phyloP scores from a whole-genome alignment of 2,888 invertebrate genomes.

The Carcina quercana region DNA sequence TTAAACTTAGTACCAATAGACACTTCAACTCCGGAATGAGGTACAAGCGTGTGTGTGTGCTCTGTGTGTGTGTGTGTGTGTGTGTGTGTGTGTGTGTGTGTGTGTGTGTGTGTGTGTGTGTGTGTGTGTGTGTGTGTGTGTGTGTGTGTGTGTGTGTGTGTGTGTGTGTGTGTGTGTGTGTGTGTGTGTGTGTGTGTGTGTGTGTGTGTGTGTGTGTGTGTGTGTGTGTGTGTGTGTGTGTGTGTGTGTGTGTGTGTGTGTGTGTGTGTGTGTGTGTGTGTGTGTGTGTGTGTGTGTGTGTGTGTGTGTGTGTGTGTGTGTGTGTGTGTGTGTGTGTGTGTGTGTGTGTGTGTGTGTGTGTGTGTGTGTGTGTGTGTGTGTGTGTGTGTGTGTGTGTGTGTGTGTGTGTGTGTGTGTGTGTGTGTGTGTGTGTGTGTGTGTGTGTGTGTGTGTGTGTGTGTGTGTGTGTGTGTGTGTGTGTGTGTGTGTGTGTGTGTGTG shows the following conservation, averaged over 20 bases:
- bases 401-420: not conserved
- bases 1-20: no score
- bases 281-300: not conserved
- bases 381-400: not conserved
- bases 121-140: not conserved
- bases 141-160: not conserved
- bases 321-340: not conserved
- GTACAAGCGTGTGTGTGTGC: no score
- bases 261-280: not conserved
- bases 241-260: not conserved
- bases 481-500: constrained; percentile 1
- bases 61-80: not conserved
- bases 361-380: not conserved
- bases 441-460: not conserved
- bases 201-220: not conserved
- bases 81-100: not conserved
- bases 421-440: not conserved
- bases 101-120: not conserved
- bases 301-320: not conserved
- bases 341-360: not conserved
- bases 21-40: no score
- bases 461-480: not conserved
- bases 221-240: not conserved
- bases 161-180: not conserved
- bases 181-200: not conserved